phyloP scores from a whole-genome alignment of 2,797 vertebrate species.

The Rhadinocentrus ornatus region DNA sequence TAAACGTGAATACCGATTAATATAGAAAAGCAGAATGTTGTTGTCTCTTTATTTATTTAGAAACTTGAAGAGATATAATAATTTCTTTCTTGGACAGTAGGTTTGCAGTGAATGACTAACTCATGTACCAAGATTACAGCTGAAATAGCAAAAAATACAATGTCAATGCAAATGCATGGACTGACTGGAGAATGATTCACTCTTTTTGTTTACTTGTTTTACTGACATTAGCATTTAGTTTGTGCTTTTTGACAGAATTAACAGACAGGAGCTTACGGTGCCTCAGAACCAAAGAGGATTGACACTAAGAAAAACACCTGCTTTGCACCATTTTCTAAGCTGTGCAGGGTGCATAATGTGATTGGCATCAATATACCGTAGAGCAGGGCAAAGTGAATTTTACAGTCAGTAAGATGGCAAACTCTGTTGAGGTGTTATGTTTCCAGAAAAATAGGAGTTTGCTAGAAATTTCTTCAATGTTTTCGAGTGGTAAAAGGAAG shows the following conservation, averaged over 20 bases:
- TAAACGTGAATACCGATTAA: neutral
- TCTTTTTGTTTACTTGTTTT: too few species aligned
- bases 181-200: too few species aligned
- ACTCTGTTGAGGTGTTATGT: neutral
- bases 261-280: neutral
- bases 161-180: too few species aligned
- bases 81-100: too few species aligned
- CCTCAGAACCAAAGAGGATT: neutral
- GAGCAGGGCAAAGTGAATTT: neutral
- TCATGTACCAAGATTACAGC: too few species aligned
- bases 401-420: neutral
- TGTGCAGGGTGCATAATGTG: neutral
- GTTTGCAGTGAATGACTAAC: neutral
- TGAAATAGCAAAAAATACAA: too few species aligned
- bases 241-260: neutral
- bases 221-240: too few species aligned
- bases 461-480: too few species aligned
- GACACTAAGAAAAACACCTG: neutral
- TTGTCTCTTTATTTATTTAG: too few species aligned
- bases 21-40: neutral
- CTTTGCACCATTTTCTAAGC: neutral
- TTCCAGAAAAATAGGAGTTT: too few species aligned
- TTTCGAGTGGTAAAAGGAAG: too few species aligned
- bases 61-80: too few species aligned
- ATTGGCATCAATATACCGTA: neutral